Percentiles rank a stretch among this genome's conserved stretches.
Conservation (phyloP, 2,888 invertebrate species). For the Apotomis turbidana region DNA sequence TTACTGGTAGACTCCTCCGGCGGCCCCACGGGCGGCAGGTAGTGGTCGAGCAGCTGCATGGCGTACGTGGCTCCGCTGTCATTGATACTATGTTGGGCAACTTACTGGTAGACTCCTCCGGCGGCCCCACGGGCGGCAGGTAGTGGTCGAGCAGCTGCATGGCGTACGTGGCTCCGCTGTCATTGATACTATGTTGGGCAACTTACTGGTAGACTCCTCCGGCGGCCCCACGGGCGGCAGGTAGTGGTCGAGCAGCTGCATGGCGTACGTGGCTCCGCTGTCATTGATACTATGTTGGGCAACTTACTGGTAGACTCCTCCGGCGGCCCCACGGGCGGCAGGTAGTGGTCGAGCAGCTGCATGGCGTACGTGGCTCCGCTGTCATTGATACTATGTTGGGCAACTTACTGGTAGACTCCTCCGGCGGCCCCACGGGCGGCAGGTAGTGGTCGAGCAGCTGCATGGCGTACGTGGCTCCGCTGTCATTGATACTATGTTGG, state of each 20-base stretch:
- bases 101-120: constrained; percentile 80
- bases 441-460: constrained; percentile 57
- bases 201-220: constrained; percentile 79
- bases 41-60: too few relatives aligned
- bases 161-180: background rate
- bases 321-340: constrained; percentile 80
- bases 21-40: constrained; percentile 79
- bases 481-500: background rate
- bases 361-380: background rate
- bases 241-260: too few relatives aligned
- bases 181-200: background rate
- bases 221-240: constrained; percentile 82
- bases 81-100: constrained; percentile 21
- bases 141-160: too few relatives aligned
- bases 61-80: background rate
- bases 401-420: constrained; percentile 76
- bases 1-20: constrained; percentile 81
- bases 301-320: constrained; percentile 79
- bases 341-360: constrained; percentile 44
- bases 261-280: background rate
- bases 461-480: background rate
- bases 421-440: constrained; percentile 78
- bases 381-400: background rate
- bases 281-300: background rate
- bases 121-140: constrained; percentile 80